Evolutionary conservation across 92 coral and sea anemone genomes (phyloP).

Genomic region (Zoanthus solanderi): DNA sequence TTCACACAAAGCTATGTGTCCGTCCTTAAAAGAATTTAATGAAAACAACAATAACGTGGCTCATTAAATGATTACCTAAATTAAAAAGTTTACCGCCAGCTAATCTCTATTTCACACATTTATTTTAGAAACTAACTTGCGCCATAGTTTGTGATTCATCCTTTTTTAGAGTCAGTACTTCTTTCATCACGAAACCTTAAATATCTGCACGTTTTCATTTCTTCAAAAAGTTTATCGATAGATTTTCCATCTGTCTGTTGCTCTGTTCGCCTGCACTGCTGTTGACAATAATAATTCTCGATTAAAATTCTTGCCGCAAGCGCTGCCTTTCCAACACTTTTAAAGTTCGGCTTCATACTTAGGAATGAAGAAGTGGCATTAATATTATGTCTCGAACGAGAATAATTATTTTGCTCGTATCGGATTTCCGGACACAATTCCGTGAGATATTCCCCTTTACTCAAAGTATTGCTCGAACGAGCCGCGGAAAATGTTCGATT

Average conservation of each 20-base stretch:
- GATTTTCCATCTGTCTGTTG: conserved; percentile 10
- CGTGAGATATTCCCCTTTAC: neutral
- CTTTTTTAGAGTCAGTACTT: too few species aligned
- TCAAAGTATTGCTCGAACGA: conserved; percentile 1
- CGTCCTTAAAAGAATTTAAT: too few species aligned
- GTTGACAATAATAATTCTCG: conserved; percentile 48
- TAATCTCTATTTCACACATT: too few species aligned
- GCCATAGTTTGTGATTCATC: too few species aligned
- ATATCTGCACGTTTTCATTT: conserved; percentile 66
- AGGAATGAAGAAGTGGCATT: neutral
- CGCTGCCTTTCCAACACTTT: conserved; percentile 53
- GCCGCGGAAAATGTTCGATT: conserved; percentile 14
- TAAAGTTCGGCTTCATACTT: conserved; percentile 22
- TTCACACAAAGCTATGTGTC: too few species aligned
- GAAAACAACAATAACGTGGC: too few species aligned
- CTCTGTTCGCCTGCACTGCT: neutral
- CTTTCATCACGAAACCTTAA: conserved; percentile 36
- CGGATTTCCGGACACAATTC: neutral
- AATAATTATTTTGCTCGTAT: neutral
- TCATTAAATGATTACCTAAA: too few species aligned
- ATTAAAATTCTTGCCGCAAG: conserved; percentile 34
- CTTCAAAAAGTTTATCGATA: conserved; percentile 60
- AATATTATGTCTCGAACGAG: neutral
- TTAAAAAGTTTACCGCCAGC: too few species aligned
- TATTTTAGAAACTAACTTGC: too few species aligned